These are phyloP conservation scores for Dynastes tityus DNA, from an alignment of 2,888 invertebrate genomes.

Conservation along the genomic window DNA sequence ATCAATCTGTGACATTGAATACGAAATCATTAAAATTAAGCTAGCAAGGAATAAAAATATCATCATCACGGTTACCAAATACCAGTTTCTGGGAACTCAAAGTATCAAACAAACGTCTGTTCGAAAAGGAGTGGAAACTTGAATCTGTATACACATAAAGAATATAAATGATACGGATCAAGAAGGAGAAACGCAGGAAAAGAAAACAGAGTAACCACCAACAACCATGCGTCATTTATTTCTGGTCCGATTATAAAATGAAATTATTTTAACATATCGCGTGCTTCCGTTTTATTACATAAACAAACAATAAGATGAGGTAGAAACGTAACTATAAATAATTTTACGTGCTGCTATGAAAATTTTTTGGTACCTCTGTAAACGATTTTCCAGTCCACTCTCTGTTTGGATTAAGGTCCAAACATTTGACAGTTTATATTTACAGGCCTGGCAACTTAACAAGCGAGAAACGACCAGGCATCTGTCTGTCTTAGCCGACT, in stretches of 20 bases:
- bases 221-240: slow-evolving; percentile 31
- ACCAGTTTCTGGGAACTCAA: slow-evolving; percentile 23
- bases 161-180: slow-evolving; percentile 5
- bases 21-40: slow-evolving; percentile 5
- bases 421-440: slow-evolving; percentile 57
- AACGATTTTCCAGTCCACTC: slow-evolving; percentile 54
- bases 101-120: slow-evolving; percentile 28
- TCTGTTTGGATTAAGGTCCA: slow-evolving; percentile 56
- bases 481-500: slow-evolving; percentile 50
- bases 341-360: slow-evolving; percentile 50
- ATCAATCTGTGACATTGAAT: slow-evolving; percentile 1
- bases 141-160: slow-evolving; percentile 1
- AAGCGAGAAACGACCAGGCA: slow-evolving; percentile 55
- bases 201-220: slow-evolving; percentile 15
- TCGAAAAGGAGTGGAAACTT: neutral
- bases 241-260: slow-evolving; percentile 34
- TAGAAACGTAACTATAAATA: slow-evolving; percentile 43
- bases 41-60: slow-evolving; percentile 18
- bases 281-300: slow-evolving; percentile 28
- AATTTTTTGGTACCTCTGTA: slow-evolving; percentile 54
- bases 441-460: slow-evolving; percentile 55
- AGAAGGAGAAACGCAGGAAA: neutral
- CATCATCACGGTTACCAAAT: slow-evolving; percentile 20
- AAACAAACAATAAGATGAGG: slow-evolving; percentile 43
- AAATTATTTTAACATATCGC: slow-evolving; percentile 36